Conservation (phyloP, 2,113 vertebrate species). For the Hylia prasina region DNA sequence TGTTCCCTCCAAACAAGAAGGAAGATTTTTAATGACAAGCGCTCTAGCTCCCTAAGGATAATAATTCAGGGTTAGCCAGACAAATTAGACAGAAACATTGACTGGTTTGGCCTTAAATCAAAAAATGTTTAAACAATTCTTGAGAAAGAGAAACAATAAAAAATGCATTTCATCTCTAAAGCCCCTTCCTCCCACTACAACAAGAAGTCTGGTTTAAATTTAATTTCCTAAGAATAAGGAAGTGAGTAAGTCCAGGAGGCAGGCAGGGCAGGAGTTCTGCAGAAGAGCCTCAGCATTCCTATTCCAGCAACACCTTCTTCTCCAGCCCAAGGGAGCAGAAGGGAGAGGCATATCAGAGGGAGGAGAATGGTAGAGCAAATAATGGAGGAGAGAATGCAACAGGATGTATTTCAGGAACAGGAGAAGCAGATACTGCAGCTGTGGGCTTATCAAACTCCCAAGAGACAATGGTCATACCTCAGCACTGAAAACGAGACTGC, state of each 20-base stretch:
- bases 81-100: slow-evolving; percentile 31
- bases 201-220: slow-evolving; percentile 37
- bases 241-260: not conserved
- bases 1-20: not conserved
- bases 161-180: not conserved
- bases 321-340: not conserved
- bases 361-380: not conserved
- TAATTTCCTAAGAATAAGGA: slow-evolving; percentile 31
- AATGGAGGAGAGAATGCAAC: not conserved
- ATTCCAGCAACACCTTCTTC: not conserved
- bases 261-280: not conserved
- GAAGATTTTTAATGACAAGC: slow-evolving; percentile 20
- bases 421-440: not conserved
- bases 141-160: not conserved
- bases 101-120: slow-evolving; percentile 24
- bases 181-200: not conserved
- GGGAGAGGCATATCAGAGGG: not conserved
- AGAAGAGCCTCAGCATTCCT: not conserved
- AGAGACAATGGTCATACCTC: not conserved
- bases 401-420: not conserved
- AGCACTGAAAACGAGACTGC: not conserved
- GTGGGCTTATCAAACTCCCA: not conserved
- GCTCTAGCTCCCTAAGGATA: slow-evolving; percentile 5
- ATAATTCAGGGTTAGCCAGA: not conserved
- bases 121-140: not conserved